phyloP scores from a whole-genome alignment of 2,113 vertebrate species.

The Camarhynchus parvulus region DNA sequence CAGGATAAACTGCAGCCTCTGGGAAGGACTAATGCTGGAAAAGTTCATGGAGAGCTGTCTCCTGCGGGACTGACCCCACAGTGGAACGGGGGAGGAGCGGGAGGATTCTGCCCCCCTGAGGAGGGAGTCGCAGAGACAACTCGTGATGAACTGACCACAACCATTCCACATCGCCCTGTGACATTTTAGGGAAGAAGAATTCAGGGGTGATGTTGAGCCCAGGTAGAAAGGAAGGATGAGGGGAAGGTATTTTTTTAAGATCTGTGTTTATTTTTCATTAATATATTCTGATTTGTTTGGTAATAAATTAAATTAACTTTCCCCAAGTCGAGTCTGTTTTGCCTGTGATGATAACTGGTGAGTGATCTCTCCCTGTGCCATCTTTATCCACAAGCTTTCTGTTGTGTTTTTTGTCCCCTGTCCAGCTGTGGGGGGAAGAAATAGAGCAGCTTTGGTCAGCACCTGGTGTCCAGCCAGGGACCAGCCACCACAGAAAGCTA shows the following conservation, averaged over 20 bases:
- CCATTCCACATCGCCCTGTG: accelerated
- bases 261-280: neutral
- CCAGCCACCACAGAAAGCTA: neutral
- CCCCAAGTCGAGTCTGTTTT: accelerated
- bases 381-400: neutral
- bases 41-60: neutral
- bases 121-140: neutral
- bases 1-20: neutral
- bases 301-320: neutral
- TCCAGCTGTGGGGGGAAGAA: neutral
- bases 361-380: neutral
- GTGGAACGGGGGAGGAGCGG: neutral
- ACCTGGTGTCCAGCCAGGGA: neutral
- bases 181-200: neutral
- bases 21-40: neutral
- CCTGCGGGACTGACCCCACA: neutral
- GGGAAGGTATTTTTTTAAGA: neutral
- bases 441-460: neutral
- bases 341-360: neutral
- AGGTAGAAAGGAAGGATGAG: neutral
- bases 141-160: neutral
- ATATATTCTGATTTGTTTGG: neutral
- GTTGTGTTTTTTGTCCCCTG: neutral
- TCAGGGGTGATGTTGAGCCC: neutral
- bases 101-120: neutral